Conservation (phyloP, 2,113 vertebrate genomes). For the Shinisaurus crocodilurus region DNA sequence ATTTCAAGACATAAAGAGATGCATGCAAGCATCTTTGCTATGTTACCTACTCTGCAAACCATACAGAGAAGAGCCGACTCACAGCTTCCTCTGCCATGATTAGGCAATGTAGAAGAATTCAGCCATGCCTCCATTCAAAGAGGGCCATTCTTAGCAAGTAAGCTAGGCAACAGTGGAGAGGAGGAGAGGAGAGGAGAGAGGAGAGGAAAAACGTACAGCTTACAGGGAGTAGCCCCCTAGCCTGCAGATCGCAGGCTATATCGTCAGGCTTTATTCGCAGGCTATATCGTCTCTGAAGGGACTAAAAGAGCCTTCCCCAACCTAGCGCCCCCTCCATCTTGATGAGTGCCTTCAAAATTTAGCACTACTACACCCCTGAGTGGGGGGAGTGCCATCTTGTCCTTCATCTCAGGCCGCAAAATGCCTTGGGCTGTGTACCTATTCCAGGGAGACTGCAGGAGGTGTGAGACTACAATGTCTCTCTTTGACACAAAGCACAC, state of each 20-base stretch:
- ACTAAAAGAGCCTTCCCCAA: slow-evolving; percentile 49
- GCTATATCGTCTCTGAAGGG: slow-evolving; percentile 79
- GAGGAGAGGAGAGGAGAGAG: slow-evolving; percentile 8
- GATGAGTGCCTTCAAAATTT: too few relatives aligned
- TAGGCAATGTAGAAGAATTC: slow-evolving; percentile 81
- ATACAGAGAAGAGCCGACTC: slow-evolving; percentile 73
- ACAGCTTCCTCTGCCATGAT: slow-evolving; percentile 78
- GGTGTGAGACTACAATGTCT: too few relatives aligned
- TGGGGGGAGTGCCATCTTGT: too few relatives aligned
- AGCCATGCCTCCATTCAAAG: slow-evolving; percentile 80
- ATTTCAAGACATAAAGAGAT: slow-evolving; percentile 74
- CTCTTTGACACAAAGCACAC: too few relatives aligned
- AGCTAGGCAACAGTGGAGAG: slow-evolving; percentile 53
- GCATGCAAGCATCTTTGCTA: slow-evolving; percentile 66
- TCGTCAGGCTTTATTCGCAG: too few relatives aligned
- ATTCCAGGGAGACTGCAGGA: too few relatives aligned
- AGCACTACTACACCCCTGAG: too few relatives aligned
- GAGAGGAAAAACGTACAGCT: slow-evolving; percentile 28
- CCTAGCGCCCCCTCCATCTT: neutral
- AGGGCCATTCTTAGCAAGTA: slow-evolving; percentile 75
- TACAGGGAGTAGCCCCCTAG: slow-evolving; percentile 13
- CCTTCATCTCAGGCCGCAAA: too few relatives aligned
- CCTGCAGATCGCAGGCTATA: slow-evolving; percentile 72
- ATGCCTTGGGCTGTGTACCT: too few relatives aligned
- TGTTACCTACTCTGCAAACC: slow-evolving; percentile 72